Conservation (phyloP, 2,113 vertebrate species). For the Bubo blakistoni region DNA sequence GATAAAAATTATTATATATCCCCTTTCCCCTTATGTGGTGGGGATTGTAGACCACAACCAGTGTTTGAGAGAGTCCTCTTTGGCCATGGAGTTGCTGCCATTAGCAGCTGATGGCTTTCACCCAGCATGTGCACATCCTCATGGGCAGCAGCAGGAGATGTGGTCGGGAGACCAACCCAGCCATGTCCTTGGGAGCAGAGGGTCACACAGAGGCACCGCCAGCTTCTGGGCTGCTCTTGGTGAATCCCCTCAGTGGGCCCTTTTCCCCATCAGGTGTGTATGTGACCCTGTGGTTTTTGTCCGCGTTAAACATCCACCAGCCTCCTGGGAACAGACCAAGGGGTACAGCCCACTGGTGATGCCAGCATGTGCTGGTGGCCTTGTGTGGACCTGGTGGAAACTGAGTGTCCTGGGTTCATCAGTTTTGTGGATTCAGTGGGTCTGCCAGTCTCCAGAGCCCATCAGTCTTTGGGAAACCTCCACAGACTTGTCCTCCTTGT, state of each 20-base stretch:
- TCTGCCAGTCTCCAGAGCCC: neutral
- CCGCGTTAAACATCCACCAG: accelerated
- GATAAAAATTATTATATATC: neutral
- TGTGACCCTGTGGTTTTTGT: neutral
- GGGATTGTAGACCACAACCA: neutral
- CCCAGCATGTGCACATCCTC: neutral
- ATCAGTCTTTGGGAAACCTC: neutral
- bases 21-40: neutral
- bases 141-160: neutral
- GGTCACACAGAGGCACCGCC: neutral
- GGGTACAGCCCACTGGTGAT: neutral
- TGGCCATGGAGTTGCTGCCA: neutral
- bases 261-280: neutral
- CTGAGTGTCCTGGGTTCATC: neutral
- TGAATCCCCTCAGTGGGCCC: accelerated
- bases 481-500: neutral
- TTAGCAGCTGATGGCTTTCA: neutral
- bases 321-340: neutral
- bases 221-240: neutral
- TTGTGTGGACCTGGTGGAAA: neutral
- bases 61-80: neutral
- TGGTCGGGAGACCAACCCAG: neutral
- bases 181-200: accelerated
- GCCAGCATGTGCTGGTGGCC: neutral
- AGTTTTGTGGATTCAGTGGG: neutral